Evolutionary conservation across 2,888 invertebrate species (phyloP).

Genomic region (Hirtodrosophila duncani): DNA sequence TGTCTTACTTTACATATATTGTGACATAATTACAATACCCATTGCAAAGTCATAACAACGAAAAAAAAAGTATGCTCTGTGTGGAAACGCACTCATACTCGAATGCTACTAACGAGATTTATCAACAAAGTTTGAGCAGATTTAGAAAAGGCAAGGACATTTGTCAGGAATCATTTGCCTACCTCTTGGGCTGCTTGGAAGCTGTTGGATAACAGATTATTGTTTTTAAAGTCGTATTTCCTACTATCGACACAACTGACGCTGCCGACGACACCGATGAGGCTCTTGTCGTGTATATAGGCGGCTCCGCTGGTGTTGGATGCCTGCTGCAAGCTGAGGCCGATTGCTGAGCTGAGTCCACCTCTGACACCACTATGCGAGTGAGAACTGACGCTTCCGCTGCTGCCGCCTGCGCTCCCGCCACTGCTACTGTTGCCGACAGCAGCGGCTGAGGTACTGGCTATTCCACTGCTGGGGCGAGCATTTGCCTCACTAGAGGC

Average conservation of each 20-base stretch:
- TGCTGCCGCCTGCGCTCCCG: slow-evolving; percentile 17
- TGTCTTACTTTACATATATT: too few relatives aligned
- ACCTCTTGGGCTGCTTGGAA: slow-evolving; percentile 69
- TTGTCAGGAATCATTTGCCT: slow-evolving; percentile 24
- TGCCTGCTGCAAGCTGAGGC: too few relatives aligned
- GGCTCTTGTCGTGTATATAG: slow-evolving; percentile 50
- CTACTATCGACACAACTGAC: slow-evolving; percentile 64
- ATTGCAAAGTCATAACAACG: too few relatives aligned
- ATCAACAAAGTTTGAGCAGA: too few relatives aligned
- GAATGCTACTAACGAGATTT: too few relatives aligned
- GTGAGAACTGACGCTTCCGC: slow-evolving; percentile 17
- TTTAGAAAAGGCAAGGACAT: neutral
- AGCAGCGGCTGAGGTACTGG: slow-evolving; percentile 4
- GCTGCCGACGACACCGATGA: slow-evolving; percentile 29
- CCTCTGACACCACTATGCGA: slow-evolving; percentile 17
- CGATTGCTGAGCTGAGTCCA: slow-evolving; percentile 29
- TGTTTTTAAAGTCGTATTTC: slow-evolving; percentile 69
- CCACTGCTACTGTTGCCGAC: slow-evolving; percentile 20
- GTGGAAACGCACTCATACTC: too few relatives aligned
- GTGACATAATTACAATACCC: too few relatives aligned
- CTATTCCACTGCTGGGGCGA: slow-evolving; percentile 22
- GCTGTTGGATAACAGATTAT: slow-evolving; percentile 61
- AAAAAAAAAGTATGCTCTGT: too few relatives aligned
- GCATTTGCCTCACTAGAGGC: slow-evolving; percentile 35
- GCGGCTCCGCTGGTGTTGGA: slow-evolving; percentile 26